Evolutionary conservation across 2,797 vertebrate species (phyloP).

Genomic region (Diglossa cyanea): DNA sequence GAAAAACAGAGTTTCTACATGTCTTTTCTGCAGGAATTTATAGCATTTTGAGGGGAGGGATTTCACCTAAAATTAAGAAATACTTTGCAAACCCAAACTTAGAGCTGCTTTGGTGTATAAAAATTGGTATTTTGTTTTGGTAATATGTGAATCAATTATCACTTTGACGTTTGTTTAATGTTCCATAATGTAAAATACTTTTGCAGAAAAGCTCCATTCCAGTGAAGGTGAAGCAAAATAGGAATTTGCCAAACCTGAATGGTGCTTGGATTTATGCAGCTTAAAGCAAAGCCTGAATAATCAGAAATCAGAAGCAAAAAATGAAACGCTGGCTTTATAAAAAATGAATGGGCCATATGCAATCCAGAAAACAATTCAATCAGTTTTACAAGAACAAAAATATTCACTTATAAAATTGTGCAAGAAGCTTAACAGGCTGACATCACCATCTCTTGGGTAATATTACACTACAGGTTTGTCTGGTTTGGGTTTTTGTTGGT

Average conservation of each 20-base stretch:
- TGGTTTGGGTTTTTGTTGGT: not conserved
- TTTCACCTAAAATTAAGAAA: not conserved
- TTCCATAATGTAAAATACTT: not conserved
- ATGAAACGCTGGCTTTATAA: not conserved
- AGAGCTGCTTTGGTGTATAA: not conserved
- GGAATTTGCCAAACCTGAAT: not conserved
- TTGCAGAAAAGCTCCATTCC: not conserved
- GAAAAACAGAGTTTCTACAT: not conserved
- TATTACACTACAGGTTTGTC: not conserved
- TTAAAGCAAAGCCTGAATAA: not conserved
- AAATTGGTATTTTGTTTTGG: not conserved
- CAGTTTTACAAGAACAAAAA: not conserved
- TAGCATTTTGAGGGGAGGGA: not conserved
- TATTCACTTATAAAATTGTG: not conserved
- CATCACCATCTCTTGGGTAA: not conserved
- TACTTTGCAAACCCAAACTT: not conserved
- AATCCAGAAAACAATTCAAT: not conserved
- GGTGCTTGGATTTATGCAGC: not conserved
- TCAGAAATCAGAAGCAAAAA: not conserved
- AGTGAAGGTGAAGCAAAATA: not conserved
- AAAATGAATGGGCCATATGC: not conserved
- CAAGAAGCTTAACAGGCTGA: not conserved
- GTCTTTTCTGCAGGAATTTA: not conserved
- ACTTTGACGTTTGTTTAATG: not conserved
- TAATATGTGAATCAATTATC: not conserved